Base-by-base conservation (phyloP, 2,113 vertebrate genomes). In the Propithecus coquereli region DNA sequence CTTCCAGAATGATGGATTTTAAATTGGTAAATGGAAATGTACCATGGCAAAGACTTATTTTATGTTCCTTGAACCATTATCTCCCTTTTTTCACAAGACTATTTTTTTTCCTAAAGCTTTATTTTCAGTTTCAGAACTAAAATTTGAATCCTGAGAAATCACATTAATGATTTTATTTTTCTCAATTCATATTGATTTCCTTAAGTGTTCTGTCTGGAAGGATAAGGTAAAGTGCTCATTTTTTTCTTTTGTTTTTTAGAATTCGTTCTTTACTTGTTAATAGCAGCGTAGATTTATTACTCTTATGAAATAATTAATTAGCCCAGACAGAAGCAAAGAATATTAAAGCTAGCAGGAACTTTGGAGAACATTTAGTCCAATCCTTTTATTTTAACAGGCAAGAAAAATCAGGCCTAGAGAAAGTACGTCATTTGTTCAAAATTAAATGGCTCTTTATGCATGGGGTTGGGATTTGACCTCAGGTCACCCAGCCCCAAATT, bases 221-320 rank as follows among this genome's bases (percentile, higher is more conserved):
- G 54, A 88, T 84, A 91, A 83, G 30, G 30, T 34, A n/a, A 18
- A 90, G 23, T 66, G 32, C 12, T 92, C 8, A 57, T 88, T 94
- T 92, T 96, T 96, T 32, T 47, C 18, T 65, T 74, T 79, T 74
- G 30, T 54, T 87, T 70, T 85, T n/a, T 37, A 30, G 90, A 81
- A 82, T 93, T 27, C 70, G 79, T 85, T 91, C 20, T 95, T 23
- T 65, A 22, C 71, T 94, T 63, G 84, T 94, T 97, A 91, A 86
- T 66, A 95, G 37, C 50, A 37, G 5, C 74, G 34, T 47, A 40
- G 76, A 84, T 89, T 91, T 93, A 88, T 91, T 92, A 70, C 30
- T 43, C 74, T 86, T 88, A 25, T 91, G n/a, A 88, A 95, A 76
- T 94, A 88, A 95, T 90, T 95, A 89, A 94, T 91, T 95, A 95